Evolutionary conservation across 92 coral and sea anemone species (phyloP), one percentile per base, ranked within the genome.

Genomic region (Phenganax stokvisi): DNA sequence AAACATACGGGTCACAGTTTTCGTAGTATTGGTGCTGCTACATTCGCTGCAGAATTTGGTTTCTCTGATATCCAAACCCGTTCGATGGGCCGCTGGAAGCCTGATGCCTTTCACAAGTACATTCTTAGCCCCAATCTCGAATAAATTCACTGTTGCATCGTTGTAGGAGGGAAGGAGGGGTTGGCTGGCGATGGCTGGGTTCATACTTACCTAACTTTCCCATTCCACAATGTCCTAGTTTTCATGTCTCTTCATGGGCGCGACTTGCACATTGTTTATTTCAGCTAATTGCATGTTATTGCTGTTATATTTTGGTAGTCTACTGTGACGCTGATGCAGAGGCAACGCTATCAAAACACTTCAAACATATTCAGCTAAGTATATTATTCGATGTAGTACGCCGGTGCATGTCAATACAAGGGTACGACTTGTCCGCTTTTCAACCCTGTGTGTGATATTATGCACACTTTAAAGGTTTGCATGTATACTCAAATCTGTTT

Each of bases 1-100:
- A 17, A 17, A 20, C 71, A 81, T 52, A 69, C 69, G 63, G 85
- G n/a, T n/a, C n/a, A n/a, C n/a, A n/a, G n/a, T n/a, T n/a, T n/a
- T n/a, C n/a, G n/a, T n/a, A n/a, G n/a, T n/a, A n/a, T n/a, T n/a
- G n/a, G n/a, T n/a, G n/a, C n/a, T n/a, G n/a, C n/a, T n/a, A n/a
- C n/a, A n/a, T 72, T 80, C 80, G 90, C 87, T 30, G 87, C 90
- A 3, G 87, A 77, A 16, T 73, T 53, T 72, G 89, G 84, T 71
- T 58, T 75, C n/a, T 81, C 86, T 47, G 86, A 86, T 65, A 53
- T 86, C 16, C 89, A 86, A 52, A 86, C 76, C 10, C 82, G 85
- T 31, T 51, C 25, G n/a, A 15, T 74, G 79, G 79, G 31, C n/a
- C 61, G 63, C 15, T 74, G 79, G 79, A 51, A 74, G 29, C 56